phyloP scores from a whole-genome alignment of 30 jellyfish, hydroid and myxozoan species.

The Hydractinia symbiolongicarpus region DNA sequence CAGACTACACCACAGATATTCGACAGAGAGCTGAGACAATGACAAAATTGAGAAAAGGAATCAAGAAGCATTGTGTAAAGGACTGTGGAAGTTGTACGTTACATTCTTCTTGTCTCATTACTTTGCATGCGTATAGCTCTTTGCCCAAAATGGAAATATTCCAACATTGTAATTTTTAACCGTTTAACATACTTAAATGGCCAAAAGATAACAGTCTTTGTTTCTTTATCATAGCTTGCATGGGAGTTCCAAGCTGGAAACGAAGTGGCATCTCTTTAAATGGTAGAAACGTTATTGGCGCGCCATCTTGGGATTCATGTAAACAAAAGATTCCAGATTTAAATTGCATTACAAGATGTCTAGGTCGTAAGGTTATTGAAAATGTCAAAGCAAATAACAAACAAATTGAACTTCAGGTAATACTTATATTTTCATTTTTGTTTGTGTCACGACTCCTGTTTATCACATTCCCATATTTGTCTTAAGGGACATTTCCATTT shows the following conservation, averaged over 20 bases:
- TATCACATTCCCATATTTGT: no score
- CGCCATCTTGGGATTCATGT: conserved; percentile 72
- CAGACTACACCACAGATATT: conserved; percentile 12
- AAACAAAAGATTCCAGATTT: conserved; percentile 49
- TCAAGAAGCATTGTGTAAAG: conserved; percentile 29
- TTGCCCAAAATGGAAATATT: neutral
- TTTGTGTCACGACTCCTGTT: no score
- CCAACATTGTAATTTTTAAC: neutral
- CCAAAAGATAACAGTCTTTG: neutral
- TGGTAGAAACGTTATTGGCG: conserved; percentile 48
- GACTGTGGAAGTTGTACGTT: conserved; percentile 37
- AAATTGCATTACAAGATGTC: conserved; percentile 62
- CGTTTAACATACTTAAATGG: neutral
- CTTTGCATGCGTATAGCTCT: neutral
- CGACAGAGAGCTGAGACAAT: conserved; percentile 18
- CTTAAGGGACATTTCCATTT: no score
- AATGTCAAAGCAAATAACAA: conserved; percentile 69
- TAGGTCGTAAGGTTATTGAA: conserved; percentile 67
- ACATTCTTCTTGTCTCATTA: neutral
- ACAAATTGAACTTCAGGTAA: conserved; percentile 69
- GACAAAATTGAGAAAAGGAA: conserved; percentile 34
- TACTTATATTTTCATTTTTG: no score
- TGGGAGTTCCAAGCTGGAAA: conserved; percentile 74
- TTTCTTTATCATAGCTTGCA: conserved; percentile 35
- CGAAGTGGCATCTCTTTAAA: conserved; percentile 36